Conservation (phyloP, 1,140 invertebrate genomes). For the Melipona quadrifasciata region DNA sequence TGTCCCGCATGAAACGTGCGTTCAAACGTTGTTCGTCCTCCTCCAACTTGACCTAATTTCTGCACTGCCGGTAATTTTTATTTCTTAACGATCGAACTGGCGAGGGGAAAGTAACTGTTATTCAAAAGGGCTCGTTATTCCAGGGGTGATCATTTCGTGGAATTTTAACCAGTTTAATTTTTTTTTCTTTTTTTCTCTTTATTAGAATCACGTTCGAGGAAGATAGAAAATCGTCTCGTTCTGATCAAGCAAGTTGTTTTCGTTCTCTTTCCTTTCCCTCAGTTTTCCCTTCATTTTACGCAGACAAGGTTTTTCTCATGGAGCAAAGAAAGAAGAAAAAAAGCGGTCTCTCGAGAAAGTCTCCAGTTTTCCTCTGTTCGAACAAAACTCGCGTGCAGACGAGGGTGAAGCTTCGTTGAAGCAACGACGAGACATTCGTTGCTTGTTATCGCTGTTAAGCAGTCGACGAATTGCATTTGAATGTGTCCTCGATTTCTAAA, state of each 20-base stretch:
- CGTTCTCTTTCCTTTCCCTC: not conserved
- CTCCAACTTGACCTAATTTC: conserved; percentile 46
- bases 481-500: too few relatives aligned
- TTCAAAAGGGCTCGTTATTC: not conserved
- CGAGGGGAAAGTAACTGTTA: not conserved
- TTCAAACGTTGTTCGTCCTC: conserved; percentile 18
- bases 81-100: conserved; percentile 22
- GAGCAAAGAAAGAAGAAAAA: not conserved
- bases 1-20: not conserved
- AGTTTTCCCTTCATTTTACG: not conserved
- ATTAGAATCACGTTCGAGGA: not conserved
- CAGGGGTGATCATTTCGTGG: not conserved
- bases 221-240: not conserved
- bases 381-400: not conserved
- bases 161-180: not conserved
- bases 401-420: not conserved
- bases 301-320: not conserved
- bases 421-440: not conserved
- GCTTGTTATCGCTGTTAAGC: not conserved
- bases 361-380: conserved; percentile 20
- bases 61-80: conserved; percentile 35
- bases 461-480: too few relatives aligned
- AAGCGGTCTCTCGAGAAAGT: conserved; percentile 29
- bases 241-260: not conserved
- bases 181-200: too few relatives aligned